Base-by-base conservation (phyloP, 2,888 invertebrate species). In the Sussaba pulchella region DNA sequence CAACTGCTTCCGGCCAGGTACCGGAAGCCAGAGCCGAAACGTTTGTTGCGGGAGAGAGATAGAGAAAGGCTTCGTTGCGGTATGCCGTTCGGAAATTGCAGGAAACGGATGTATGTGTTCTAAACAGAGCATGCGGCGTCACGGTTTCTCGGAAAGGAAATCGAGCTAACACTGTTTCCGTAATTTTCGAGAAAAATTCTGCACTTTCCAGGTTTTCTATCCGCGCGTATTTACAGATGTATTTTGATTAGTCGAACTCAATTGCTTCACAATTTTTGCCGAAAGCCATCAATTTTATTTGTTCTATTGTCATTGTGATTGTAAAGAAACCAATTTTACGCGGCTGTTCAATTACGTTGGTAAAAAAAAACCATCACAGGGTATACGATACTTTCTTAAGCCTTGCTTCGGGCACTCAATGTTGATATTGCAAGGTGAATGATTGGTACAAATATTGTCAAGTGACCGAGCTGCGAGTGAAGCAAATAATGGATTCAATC, bases 31-130 rank as follows among this genome's bases (percentile, higher is more conserved):
- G 50, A 50, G 19, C 21, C 50, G 1, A 24, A 50, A 50, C 50
- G 50, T 50, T 21, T 21, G 21, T 50, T 12, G 50, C 50, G 50
- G 19, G 24, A 50, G 1, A 21, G 9, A 50, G 12, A 61, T 21
- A 17, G 12, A 61, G 39, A 17, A 17, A 64, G 24, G 63, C 36
- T 24, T n/a, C 47, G 6, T 47, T 12, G 70, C 41, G 59, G 31
- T 50, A 77, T 47, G 50, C 41, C 41, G 17, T 10, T 41, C 71
- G 78, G 66, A 67, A 67, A 78, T 78, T 67, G 72, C 52, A 14
- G 41, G 26, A 67, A 63, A 61, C 47, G 67, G 10, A 50, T 50
- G 26, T 52, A 26, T 66, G 54, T 39, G 17, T 64, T 36, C 36
- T 41, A 21, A 19, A 64, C 54, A 52, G 5, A 17, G 50, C 10